Evolutionary conservation across 2,113 vertebrate genomes (phyloP).

Genomic region (Pseudorectes ferrugineus): DNA sequence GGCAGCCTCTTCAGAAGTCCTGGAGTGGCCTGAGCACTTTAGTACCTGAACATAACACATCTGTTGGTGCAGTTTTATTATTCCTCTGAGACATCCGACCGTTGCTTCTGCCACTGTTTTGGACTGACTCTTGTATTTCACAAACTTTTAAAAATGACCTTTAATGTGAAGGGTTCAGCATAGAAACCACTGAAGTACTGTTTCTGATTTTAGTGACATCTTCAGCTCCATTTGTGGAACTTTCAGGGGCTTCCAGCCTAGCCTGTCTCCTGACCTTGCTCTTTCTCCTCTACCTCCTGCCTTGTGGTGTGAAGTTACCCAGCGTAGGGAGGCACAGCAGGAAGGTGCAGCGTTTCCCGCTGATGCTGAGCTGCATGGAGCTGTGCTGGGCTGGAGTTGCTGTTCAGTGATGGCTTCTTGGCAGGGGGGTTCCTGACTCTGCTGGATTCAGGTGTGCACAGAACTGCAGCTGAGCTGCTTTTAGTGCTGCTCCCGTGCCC

Average conservation of each 20-base stretch:
- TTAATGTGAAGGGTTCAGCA: not conserved
- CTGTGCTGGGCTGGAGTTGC: not conserved
- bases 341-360: not conserved
- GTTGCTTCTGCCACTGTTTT: not conserved
- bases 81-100: not conserved
- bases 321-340: rapidly evolving
- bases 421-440: not conserved
- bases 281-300: not conserved
- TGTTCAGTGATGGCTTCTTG: not conserved
- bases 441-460: not conserved
- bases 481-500: not conserved
- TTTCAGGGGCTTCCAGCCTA: not conserved
- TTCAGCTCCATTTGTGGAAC: not conserved
- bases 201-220: not conserved
- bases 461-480: not conserved
- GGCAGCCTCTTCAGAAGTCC: not conserved
- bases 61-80: not conserved
- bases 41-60: not conserved
- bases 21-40: not conserved
- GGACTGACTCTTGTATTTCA: not conserved
- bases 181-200: not conserved
- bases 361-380: not conserved
- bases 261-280: not conserved
- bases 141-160: not conserved
- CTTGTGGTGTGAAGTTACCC: not conserved